Percentiles rank a stretch among this genome's conserved stretches.
Conservation (phyloP, 2,797 vertebrate genomes). For the Danio albolineatus region DNA sequence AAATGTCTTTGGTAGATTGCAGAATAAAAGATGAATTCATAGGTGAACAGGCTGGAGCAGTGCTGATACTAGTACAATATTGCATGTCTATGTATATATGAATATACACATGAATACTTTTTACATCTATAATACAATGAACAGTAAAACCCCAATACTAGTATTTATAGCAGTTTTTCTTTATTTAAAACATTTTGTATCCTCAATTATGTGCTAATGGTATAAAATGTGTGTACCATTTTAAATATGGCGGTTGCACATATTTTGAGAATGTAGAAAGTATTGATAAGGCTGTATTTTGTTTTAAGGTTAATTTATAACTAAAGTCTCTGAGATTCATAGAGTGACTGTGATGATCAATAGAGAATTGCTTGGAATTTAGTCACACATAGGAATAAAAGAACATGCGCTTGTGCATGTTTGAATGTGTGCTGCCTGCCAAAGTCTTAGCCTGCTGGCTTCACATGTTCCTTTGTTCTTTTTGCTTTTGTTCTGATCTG, state of each 20-base stretch:
- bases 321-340: background rate
- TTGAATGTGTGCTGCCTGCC: constrained; percentile 5
- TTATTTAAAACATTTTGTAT: no score
- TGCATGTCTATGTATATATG: no score
- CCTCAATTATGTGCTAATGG: no score
- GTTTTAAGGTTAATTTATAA: background rate
- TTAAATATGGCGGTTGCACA: background rate
- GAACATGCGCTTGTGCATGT: constrained; percentile 35
- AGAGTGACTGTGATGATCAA: constrained; percentile 21
- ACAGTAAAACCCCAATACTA: no score
- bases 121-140: no score
- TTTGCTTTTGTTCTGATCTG: constrained; percentile 46
- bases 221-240: no score
- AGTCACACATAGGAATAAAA: constrained; percentile 21
- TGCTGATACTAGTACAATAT: no score
- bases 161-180: no score
- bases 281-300: background rate
- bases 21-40: no score
- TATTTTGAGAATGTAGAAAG: background rate
- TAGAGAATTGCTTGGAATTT: constrained; percentile 11
- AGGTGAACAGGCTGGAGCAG: no score
- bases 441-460: constrained; percentile 32
- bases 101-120: no score
- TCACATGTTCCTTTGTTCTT: constrained; percentile 44
- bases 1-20: no score